Evolutionary conservation across 1,140 invertebrate genomes (phyloP).

Genomic region (Atta cephalotes): DNA sequence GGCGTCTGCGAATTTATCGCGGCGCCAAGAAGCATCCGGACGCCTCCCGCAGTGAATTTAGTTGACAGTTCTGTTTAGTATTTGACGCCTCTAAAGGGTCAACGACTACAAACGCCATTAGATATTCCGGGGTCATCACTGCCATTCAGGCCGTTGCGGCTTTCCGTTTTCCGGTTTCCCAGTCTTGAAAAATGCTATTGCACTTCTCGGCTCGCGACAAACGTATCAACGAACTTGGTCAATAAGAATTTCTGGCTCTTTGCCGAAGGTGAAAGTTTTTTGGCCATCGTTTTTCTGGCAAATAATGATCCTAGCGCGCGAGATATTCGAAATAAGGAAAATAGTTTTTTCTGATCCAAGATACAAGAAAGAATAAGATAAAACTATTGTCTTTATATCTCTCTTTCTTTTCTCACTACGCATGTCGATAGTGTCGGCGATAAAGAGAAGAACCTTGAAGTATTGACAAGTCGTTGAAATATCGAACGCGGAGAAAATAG

Average conservation of each 20-base stretch:
- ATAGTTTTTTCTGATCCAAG: background rate
- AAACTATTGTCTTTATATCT: background rate
- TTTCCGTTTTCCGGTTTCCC: conserved; percentile 40
- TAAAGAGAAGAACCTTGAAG: conserved; percentile 57
- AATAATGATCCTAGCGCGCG: background rate
- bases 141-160: background rate
- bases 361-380: background rate
- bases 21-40: conserved; percentile 51
- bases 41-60: conserved; percentile 41
- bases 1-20: conserved; percentile 42
- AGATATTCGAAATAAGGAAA: background rate
- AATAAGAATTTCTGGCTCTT: conserved; percentile 12
- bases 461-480: conserved; percentile 62
- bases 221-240: background rate
- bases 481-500: conserved; percentile 59
- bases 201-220: background rate
- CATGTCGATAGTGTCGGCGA: conserved; percentile 22
- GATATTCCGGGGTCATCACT: conserved; percentile 54
- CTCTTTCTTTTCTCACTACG: background rate
- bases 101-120: conserved; percentile 56
- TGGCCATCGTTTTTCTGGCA: background rate
- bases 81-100: conserved; percentile 47
- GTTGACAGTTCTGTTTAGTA: conserved; percentile 71
- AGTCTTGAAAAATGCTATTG: conserved; percentile 33
- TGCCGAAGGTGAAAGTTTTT: conserved; percentile 33